Conservation (phyloP, 2,797 vertebrate genomes). For the Coregonus suidteri region DNA sequence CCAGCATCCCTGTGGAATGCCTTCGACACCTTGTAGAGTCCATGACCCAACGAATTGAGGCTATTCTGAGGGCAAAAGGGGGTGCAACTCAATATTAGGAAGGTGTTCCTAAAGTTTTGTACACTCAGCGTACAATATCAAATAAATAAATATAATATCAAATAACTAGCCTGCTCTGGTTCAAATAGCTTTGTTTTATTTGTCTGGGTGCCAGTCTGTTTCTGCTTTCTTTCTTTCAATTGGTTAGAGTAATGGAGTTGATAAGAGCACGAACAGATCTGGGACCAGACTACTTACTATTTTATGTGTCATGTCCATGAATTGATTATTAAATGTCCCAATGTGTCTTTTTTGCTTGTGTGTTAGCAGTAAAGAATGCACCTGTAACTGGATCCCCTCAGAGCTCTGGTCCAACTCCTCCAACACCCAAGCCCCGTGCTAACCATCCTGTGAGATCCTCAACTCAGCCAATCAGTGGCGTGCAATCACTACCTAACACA, state of each 20-base stretch:
- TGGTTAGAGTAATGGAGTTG: too few species aligned
- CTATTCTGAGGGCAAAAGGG: too few species aligned
- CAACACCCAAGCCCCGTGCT: constrained; percentile 86
- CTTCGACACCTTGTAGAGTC: too few species aligned
- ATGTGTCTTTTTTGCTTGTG: constrained; percentile 25
- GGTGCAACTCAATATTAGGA: too few species aligned
- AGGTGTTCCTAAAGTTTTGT: too few species aligned
- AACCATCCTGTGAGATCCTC: constrained; percentile 73
- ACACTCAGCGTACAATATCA: neutral
- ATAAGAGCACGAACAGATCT: too few species aligned
- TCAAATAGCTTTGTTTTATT: neutral
- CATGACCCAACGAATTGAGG: too few species aligned
- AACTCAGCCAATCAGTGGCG: neutral
- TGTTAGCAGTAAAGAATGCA: constrained; percentile 52
- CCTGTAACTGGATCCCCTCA: constrained; percentile 40
- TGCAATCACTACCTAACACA: neutral
- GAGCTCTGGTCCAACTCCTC: constrained; percentile 70
- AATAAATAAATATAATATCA: neutral
- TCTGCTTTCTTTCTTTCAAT: neutral
- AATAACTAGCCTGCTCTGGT: neutral
- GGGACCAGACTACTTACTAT: neutral
- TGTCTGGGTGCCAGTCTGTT: too few species aligned
- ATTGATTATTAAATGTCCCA: too few species aligned
- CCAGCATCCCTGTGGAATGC: too few species aligned
- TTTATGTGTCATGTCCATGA: neutral